phyloP scores from a whole-genome alignment of 2,797 vertebrate species.

The Clarias platycephalus region DNA sequence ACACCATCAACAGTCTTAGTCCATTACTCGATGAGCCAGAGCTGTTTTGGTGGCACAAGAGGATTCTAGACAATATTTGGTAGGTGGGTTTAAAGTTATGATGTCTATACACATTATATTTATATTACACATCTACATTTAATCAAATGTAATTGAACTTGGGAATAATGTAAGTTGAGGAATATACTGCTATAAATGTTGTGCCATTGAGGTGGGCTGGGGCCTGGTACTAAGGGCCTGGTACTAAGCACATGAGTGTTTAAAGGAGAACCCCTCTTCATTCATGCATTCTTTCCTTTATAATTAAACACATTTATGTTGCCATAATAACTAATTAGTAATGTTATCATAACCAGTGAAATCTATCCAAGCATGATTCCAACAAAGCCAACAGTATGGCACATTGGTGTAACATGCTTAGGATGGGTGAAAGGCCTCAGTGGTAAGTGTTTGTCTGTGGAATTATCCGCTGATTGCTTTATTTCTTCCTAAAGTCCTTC shows the following conservation, averaged over 20 bases:
- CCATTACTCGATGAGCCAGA: no score
- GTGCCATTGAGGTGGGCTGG: neutral
- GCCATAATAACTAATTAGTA: conserved; percentile 9
- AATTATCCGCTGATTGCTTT: conserved; percentile 74
- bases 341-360: neutral
- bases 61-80: no score
- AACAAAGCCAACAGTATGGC: neutral
- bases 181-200: neutral
- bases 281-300: neutral
- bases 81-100: no score
- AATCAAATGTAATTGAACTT: neutral
- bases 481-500: conserved; percentile 68
- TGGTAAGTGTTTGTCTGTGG: conserved; percentile 72
- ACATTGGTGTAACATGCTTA: conserved; percentile 28
- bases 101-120: no score
- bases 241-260: neutral
- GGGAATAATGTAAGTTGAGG: neutral
- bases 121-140: neutral
- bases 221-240: no score
- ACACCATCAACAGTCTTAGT: no score
- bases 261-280: neutral
- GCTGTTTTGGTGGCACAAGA: no score
- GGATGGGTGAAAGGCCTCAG: conserved; percentile 53
- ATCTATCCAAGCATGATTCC: neutral
- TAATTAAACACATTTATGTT: neutral